These are phyloP conservation scores for Tenebrio molitor DNA, from an alignment of 1,140 invertebrate species.

Conservation along the genomic window DNA sequence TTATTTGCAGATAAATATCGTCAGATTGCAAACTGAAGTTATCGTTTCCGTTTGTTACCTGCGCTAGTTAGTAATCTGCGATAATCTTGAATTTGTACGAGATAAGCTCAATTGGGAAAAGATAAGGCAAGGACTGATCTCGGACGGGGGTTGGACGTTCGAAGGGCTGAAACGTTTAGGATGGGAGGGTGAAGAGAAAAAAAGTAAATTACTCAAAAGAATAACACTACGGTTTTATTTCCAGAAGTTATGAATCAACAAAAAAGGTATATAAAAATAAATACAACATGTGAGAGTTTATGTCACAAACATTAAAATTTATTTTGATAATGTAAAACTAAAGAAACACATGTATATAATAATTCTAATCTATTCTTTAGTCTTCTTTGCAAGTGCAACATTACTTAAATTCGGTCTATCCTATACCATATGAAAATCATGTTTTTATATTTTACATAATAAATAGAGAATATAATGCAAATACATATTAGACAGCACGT, in stretches of 20 bases:
- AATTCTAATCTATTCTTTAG: constrained; percentile 53
- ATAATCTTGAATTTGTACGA: too few species aligned
- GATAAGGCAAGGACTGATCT: too few species aligned
- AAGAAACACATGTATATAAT: constrained; percentile 53
- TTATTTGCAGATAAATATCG: too few species aligned
- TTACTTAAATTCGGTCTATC: constrained; percentile 53
- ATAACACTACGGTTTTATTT: constrained; percentile 47
- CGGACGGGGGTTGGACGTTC: too few species aligned
- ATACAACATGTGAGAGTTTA: constrained; percentile 46
- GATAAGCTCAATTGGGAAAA: too few species aligned
- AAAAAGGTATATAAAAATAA: constrained; percentile 45
- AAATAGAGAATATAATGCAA: constrained; percentile 49
- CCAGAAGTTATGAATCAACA: constrained; percentile 42
- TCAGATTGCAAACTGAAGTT: too few species aligned
- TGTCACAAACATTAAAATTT: constrained; percentile 55
- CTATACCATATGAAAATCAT: constrained; percentile 54
- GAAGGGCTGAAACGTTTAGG: background rate
- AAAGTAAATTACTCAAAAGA: constrained; percentile 31
- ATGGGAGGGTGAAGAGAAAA: background rate
- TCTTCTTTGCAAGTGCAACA: constrained; percentile 55
- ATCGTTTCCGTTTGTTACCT: too few species aligned
- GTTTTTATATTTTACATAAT: constrained; percentile 48
- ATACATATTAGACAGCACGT: constrained; percentile 44
- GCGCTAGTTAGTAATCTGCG: too few species aligned
- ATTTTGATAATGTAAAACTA: constrained; percentile 51